These are phyloP conservation scores for Eidolon helvum DNA, from an alignment of 2,113 vertebrate species.

Conservation along the genomic window DNA sequence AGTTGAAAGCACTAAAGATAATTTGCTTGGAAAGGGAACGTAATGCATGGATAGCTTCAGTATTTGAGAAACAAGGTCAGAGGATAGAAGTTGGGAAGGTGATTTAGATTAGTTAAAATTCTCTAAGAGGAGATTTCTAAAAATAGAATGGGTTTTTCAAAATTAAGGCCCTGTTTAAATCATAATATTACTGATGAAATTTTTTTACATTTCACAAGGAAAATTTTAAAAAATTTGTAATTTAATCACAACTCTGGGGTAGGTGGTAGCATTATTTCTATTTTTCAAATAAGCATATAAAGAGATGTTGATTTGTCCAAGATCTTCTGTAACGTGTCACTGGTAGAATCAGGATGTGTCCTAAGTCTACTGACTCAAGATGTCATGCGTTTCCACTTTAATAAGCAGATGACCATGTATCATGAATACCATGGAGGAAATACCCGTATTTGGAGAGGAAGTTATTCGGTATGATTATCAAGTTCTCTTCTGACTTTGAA, in stretches of 20 bases:
- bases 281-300: slow-evolving; percentile 3
- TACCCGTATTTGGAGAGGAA: not conserved
- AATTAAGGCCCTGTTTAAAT: not conserved
- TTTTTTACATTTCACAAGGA: slow-evolving; percentile 17
- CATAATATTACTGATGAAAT: not conserved
- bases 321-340: not conserved
- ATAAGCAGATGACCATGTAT: slow-evolving; percentile 56
- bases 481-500: slow-evolving; percentile 18
- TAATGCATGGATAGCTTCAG: not conserved
- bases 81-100: not conserved
- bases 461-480: not conserved
- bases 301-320: slow-evolving; percentile 26
- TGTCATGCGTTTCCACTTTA: not conserved
- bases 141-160: not conserved
- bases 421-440: slow-evolving; percentile 44
- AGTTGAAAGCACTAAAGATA: not conserved
- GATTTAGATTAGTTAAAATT: not conserved
- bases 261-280: not conserved
- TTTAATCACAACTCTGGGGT: not conserved
- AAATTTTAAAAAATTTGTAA: not conserved
- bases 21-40: not conserved
- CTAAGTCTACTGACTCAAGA: slow-evolving; percentile 41
- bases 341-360: not conserved
- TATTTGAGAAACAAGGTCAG: not conserved
- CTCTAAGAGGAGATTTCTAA: not conserved